Percentiles rank a stretch among this genome's conserved stretches.
Conservation (phyloP, 2,888 invertebrate species). For the Aspidiotus rigidus region DNA sequence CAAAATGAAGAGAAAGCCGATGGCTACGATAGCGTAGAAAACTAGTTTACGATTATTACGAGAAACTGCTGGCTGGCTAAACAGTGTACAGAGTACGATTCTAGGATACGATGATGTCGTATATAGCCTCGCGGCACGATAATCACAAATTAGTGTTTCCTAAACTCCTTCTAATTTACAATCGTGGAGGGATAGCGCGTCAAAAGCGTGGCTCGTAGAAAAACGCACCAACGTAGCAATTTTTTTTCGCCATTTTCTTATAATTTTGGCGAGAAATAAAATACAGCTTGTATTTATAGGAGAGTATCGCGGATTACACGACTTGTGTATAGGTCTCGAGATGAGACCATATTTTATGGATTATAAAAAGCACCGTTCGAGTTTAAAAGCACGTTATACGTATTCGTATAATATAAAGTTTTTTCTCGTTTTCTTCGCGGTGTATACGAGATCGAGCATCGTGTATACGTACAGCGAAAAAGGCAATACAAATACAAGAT, state of each 20-base stretch:
- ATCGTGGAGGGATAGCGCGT: neutral
- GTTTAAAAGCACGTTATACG: conserved; percentile 1
- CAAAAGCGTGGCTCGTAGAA: too few relatives aligned
- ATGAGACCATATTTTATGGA: neutral
- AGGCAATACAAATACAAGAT: neutral
- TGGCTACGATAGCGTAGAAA: neutral
- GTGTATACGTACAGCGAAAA: neutral
- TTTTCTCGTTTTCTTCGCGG: neutral
- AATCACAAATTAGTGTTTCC: conserved; percentile 4
- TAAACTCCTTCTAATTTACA: conserved; percentile 1
- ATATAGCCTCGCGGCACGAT: conserved; percentile 1
- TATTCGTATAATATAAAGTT: too few relatives aligned
- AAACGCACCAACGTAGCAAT: too few relatives aligned
- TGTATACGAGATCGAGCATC: neutral
- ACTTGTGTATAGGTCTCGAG: neutral
- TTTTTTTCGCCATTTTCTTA: neutral
- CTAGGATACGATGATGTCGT: neutral
- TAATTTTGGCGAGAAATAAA: neutral
- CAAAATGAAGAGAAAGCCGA: conserved; percentile 2
- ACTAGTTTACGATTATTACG: conserved; percentile 1
- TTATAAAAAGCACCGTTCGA: neutral
- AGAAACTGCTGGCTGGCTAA: neutral
- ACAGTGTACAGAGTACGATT: neutral
- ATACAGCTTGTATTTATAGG: neutral
- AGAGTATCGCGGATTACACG: neutral